Base-by-base conservation (phyloP, 2,888 invertebrate species). In the Fragum sueziense region DNA sequence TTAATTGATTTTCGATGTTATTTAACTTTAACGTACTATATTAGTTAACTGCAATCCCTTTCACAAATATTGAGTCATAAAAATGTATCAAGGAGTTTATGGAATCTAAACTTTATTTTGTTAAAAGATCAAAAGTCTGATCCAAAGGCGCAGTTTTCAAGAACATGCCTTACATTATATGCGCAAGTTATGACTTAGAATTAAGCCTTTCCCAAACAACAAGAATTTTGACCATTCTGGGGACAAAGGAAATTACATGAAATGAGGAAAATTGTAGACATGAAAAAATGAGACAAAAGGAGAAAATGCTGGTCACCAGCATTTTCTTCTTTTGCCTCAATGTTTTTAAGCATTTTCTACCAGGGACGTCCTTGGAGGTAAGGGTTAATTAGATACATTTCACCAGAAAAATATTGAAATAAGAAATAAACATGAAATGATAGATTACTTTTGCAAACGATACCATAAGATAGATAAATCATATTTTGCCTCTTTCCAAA, bases 281-380 rank as follows among this genome's bases (percentile, higher is more conserved):
- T 17, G 52, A 52, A 52, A 52, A 52, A 52, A 17, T 52, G 52
- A n/a, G 52, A n/a, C 11, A 14, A 52, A 52, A 52, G 52, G 52
- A 52, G 52, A 52, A 52, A 52, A n/a, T 52, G 52, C 9, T 52
- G n/a, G n/a, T 14, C 6, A 52, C 52, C n/a, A 52, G 52, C 52
- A 52, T n/a, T 52, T 52, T 52, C 52, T 52, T 22, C 52, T 52
- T n/a, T 52, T 52, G 11, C 52, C 52, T n/a, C 52, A 52, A 22
- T 52, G 52, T 52, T 52, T 52, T 52, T 22, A 52, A 41, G 11
- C 17, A 11, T 41, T 11, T 41, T 41, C 41, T 11, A 41, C 17
- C 17, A 41, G 9, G 9, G n/a, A n/a, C n/a, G n/a, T n/a, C n/a
- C 17, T 11, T 41, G 41, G 9, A 17, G 41, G 41, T 41, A 41